These are phyloP conservation scores for Lysandra bellargus DNA, from an alignment of 2,888 invertebrate species.

Conservation along the genomic window DNA sequence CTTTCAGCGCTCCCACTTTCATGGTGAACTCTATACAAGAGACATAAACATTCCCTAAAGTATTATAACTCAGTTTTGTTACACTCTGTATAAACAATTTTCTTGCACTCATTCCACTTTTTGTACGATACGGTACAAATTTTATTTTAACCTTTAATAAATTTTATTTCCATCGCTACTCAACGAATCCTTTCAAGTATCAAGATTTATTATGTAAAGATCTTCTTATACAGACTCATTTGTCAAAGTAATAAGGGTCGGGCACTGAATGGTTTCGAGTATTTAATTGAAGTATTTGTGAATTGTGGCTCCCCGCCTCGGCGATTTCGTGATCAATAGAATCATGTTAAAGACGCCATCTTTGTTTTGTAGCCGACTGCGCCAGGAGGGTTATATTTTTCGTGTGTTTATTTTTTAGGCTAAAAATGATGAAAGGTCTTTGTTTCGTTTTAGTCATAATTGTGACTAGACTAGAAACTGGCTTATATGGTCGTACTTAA, in stretches of 20 bases:
- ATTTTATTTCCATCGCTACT: background rate
- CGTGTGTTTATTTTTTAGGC: no score
- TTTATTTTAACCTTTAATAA: background rate
- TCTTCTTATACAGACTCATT: background rate
- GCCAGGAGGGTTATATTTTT: background rate
- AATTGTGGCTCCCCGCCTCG: slow-evolving; percentile 6
- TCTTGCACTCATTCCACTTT: no score
- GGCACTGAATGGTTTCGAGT: background rate
- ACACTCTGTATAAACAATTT: no score
- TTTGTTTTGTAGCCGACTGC: background rate
- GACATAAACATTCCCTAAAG: no score
- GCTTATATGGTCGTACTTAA: no score
- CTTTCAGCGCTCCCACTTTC: no score
- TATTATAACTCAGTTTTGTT: no score
- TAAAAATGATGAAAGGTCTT: no score
- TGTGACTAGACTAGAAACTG: no score
- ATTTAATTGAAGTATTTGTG: slow-evolving; percentile 26
- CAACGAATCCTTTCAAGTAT: background rate
- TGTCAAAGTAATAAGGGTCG: slow-evolving; percentile 11
- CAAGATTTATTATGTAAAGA: background rate
- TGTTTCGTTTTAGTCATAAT: no score
- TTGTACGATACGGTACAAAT: no score
- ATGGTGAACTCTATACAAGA: no score
- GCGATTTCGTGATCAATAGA: background rate
- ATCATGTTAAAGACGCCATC: background rate